Evolutionary conservation across 1,140 invertebrate species (phyloP).

Genomic region (Thalassaphorura encarpata): DNA sequence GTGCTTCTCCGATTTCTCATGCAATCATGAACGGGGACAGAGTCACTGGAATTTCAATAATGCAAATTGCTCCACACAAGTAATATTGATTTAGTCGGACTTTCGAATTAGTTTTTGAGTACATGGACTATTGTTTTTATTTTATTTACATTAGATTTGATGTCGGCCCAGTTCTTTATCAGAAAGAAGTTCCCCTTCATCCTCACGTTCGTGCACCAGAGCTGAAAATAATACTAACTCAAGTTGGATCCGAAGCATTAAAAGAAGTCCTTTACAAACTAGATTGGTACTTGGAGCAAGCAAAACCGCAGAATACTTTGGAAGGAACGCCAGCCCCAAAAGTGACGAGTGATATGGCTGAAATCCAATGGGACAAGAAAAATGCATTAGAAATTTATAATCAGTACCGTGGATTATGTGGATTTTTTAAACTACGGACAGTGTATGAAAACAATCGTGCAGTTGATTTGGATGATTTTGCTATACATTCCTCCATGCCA

Average conservation of each 20-base stretch:
- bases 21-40: constrained; percentile 72
- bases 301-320: constrained; percentile 48
- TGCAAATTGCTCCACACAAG: constrained; percentile 73
- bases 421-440: constrained; percentile 28
- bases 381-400: constrained; percentile 33
- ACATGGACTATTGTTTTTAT: not conserved
- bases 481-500: not conserved
- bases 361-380: constrained; percentile 31
- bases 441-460: constrained; percentile 25
- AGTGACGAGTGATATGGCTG: constrained; percentile 27
- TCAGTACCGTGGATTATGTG: constrained; percentile 32
- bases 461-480: constrained; percentile 31
- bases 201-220: constrained; percentile 54
- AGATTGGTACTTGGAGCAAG: constrained; percentile 46
- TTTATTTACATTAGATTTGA: constrained; percentile 55
- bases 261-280: constrained; percentile 52
- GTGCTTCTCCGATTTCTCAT: constrained; percentile 75
- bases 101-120: not conserved
- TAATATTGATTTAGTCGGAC: constrained; percentile 33
- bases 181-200: constrained; percentile 50
- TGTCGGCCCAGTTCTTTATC: constrained; percentile 66
- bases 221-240: constrained; percentile 53
- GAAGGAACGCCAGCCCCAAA: constrained; percentile 44
- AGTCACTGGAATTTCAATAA: constrained; percentile 74
- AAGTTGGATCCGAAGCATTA: constrained; percentile 57